Conservation (phyloP, 2,888 invertebrate genomes). For the Synanthedon formicaeformis region DNA sequence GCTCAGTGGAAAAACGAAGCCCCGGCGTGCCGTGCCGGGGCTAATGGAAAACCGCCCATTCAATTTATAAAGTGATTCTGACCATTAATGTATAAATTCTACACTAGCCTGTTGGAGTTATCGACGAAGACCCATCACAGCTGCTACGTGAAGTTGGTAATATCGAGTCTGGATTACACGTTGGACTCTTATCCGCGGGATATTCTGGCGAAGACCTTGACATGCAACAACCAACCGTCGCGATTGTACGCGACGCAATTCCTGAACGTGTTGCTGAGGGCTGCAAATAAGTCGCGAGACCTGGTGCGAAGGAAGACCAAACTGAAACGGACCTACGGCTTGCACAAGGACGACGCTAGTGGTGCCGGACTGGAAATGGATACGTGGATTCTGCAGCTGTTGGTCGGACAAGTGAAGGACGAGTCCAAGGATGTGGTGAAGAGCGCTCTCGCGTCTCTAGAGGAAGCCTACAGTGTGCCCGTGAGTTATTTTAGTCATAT, state of each 20-base stretch:
- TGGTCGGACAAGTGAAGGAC: constrained; percentile 89
- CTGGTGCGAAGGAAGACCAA: constrained; percentile 53
- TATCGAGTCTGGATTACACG: constrained; percentile 91
- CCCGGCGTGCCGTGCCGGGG: too few relatives aligned
- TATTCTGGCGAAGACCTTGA: constrained; percentile 71
- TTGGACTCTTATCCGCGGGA: constrained; percentile 78
- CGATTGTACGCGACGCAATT: constrained; percentile 91
- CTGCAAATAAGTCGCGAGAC: constrained; percentile 65
- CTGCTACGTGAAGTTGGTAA: constrained; percentile 92
- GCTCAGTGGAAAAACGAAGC: too few relatives aligned
- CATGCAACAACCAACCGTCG: constrained; percentile 69
- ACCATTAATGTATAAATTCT: background rate
- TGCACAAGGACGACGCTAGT: constrained; percentile 33
- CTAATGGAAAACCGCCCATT: too few relatives aligned
- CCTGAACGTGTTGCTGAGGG: constrained; percentile 85
- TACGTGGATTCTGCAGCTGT: constrained; percentile 87
- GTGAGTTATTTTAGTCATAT: constrained; percentile 51
- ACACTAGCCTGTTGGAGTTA: constrained; percentile 78
- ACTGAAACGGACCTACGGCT: constrained; percentile 38
- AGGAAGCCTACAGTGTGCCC: constrained; percentile 93
- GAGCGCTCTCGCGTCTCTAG: constrained; percentile 84
- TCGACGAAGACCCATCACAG: constrained; percentile 87
- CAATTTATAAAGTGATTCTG: too few relatives aligned
- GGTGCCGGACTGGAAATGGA: constrained; percentile 73
- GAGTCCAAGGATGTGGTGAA: constrained; percentile 82